Evolutionary conservation across 2,797 vertebrate species (phyloP), one percentile per base, ranked within the genome.

Genomic region (Manis pentadactyla): DNA sequence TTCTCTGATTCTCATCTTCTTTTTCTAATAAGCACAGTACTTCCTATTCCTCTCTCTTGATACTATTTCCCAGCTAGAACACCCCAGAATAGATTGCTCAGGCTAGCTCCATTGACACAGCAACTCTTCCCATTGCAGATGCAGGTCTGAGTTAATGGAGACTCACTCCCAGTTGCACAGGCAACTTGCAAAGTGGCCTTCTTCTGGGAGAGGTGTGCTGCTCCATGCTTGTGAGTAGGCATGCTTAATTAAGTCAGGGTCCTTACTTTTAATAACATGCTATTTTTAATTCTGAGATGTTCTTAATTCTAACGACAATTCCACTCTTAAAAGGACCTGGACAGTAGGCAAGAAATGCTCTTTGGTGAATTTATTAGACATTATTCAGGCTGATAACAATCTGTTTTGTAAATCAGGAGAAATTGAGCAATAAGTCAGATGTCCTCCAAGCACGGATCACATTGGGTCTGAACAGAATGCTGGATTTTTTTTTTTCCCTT

Each of bases 211-310:
- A 95, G 71, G 18, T 46, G 55, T 81, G 27, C 85, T 7, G 59
- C 84, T 96, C 85, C 51, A 23, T 25, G 87, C 90, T 46, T 57
- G 37, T 69, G 81, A 66, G 57, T 25, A 87, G 77, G 90, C 51
- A n/a, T 46, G 11, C 84, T 94, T 96, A 97, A 97, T 97, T 96
- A 98, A 95, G 81, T 73, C 46, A 49, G 3, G 27, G 25, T 23
- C 87, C 87, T 97, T 93, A 79, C 63, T 95, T 97, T 95, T 94
- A 92, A 96, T 96, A 94, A 84, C 77, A 78, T 92, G 94, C 93
- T 97, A 83, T 94, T 96, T 97, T 97, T 78, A 96, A 96, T 96
- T 95, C 68, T 85, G 87, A 94, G 78, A 64, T 74, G 84, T 90
- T 81, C 93, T 97, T 95, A 93, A 92, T 93, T 87, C 49, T 92